Evolutionary conservation across 2,888 invertebrate species (phyloP), one percentile per base, ranked within the genome.

Genomic region (Sarcophaga subvicina): DNA sequence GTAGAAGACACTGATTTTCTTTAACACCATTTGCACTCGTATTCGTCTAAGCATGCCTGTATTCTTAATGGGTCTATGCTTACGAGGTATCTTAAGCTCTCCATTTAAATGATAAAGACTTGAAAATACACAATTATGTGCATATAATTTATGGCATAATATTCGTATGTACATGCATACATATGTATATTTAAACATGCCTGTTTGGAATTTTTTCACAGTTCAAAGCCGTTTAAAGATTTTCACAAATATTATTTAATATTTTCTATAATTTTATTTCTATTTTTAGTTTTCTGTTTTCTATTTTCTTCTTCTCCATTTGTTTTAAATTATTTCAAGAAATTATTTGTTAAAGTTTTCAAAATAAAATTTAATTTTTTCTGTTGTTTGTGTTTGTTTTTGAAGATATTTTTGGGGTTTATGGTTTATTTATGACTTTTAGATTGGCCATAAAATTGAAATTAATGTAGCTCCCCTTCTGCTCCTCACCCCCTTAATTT

Each of bases 141-240:
- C 69, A 14, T 49, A 64, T 75, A 83, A 83, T 86, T 86, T 86
- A 83, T 86, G 80, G 37, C 64, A 73, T 78, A 75, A 69, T 79
- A 71, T 80, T 69, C 25, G 37, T 10, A 22, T 22, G 22, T 22
- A 22, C 22, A 22, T 22, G 1, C 22, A 22, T 22, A 37, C 4
- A 25, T 4, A 25, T 1, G 45, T 69, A 67, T 62, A 79, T 73
- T 83, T 79, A 49, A 79, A 73, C 49, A 75, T 66, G 49, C 20
- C 14, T 2, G 17, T 70, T 82, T 69, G 25, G 67, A 69, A n/a
- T 79, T 59, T 78, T 54, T 54, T 73, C 60, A 83, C 83, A 80
- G 76, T 60, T 80, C 49, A 80, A 77, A 80, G 73, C 60, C n/a
- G 45, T 83, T 76, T 72, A 2, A 80, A 77, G 76, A 66, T 67